Conservation (phyloP, 2,888 invertebrate species). For the Cephus rjabovi region DNA sequence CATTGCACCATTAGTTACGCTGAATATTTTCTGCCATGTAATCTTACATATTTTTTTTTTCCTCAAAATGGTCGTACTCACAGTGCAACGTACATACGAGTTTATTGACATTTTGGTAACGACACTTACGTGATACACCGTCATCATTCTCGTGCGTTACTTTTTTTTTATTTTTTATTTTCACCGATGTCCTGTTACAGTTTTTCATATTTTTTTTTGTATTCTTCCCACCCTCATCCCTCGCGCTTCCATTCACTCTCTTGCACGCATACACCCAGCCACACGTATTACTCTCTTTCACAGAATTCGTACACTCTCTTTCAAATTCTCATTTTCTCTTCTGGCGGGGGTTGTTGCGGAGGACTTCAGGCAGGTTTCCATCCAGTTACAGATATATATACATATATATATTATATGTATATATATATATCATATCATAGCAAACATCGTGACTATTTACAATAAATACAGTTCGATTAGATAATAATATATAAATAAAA, state of each 20-base stretch:
- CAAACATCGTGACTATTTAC: conserved; percentile 66
- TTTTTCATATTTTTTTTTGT: not conserved
- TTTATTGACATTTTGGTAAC: conserved; percentile 36
- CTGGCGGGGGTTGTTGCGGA: conserved; percentile 9
- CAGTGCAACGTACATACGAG: not conserved
- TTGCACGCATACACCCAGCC: not conserved
- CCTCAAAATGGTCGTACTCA: not conserved
- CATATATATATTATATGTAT: no score
- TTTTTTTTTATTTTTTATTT: not conserved
- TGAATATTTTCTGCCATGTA: not conserved
- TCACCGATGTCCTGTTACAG: not conserved
- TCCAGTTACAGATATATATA: conserved; percentile 59
- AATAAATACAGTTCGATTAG: conserved; percentile 64
- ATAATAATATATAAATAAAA: conserved; percentile 62
- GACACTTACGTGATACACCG: conserved; percentile 17
- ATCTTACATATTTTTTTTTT: not conserved
- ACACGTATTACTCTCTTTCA: not conserved
- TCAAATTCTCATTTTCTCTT: not conserved
- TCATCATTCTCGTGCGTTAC: conserved; percentile 1
- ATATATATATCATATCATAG: conserved; percentile 58
- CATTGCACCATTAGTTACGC: not conserved
- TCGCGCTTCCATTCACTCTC: not conserved
- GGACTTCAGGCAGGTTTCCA: conserved; percentile 54
- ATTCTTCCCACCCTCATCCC: not conserved
- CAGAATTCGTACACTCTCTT: not conserved